Conservation (phyloP, 2,797 vertebrate species). For the Telmatherina bonti region DNA sequence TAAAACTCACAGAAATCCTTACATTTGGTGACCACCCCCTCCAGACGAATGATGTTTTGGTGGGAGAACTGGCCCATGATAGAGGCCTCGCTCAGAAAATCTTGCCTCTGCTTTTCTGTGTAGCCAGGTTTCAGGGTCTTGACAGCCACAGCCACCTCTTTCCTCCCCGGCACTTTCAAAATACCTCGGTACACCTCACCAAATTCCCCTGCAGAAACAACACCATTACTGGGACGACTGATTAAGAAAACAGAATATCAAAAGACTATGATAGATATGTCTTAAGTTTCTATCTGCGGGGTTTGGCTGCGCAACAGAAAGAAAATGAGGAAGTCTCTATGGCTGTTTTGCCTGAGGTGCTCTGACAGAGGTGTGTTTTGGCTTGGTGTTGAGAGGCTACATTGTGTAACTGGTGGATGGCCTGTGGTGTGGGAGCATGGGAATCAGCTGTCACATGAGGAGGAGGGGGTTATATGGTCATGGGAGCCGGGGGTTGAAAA, state of each 20-base stretch:
- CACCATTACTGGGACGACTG: slow-evolving; percentile 18
- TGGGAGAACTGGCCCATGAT: slow-evolving; percentile 99
- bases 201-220: slow-evolving; percentile 88
- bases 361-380: slow-evolving; percentile 66
- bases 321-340: slow-evolving; percentile 49
- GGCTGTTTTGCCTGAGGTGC: slow-evolving; percentile 66
- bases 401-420: slow-evolving; percentile 59
- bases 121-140: slow-evolving; percentile 96
- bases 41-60: slow-evolving; percentile 96
- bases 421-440: slow-evolving; percentile 75
- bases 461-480: slow-evolving; percentile 43
- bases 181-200: slow-evolving; percentile 95
- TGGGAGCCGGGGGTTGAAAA: slow-evolving; percentile 70
- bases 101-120: slow-evolving; percentile 95
- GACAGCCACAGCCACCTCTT: slow-evolving; percentile 92
- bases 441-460: slow-evolving; percentile 82
- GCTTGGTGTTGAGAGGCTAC: slow-evolving; percentile 48
- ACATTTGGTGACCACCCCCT: slow-evolving; percentile 97
- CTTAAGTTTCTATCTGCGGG: slow-evolving; percentile 46
- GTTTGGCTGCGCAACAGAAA: slow-evolving; percentile 36
- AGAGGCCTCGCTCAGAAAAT: slow-evolving; percentile 96
- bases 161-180: slow-evolving; percentile 87
- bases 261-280: slow-evolving; percentile 18
- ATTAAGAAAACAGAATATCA: slow-evolving; percentile 28
- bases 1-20: slow-evolving; percentile 69